Evolutionary conservation across 2,797 vertebrate genomes (phyloP).

Genomic region (Columba guinea): DNA sequence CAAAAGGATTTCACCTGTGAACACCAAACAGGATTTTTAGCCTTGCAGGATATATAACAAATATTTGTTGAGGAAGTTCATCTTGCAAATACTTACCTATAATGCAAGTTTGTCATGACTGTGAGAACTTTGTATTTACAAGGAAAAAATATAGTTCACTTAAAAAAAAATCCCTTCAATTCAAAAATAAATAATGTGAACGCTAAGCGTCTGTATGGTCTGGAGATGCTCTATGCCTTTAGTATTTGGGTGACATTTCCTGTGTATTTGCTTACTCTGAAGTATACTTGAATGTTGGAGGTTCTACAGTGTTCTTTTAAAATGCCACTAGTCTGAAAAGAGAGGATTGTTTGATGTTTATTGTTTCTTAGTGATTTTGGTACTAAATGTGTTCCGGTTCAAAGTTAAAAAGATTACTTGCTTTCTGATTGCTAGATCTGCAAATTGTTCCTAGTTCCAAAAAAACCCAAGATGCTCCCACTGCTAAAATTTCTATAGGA

Average conservation of each 20-base stretch:
- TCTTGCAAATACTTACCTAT: conserved; percentile 43
- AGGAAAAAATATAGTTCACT: conserved; percentile 48
- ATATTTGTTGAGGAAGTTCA: conserved; percentile 52
- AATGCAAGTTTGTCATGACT: conserved; percentile 46
- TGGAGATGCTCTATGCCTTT: conserved; percentile 24
- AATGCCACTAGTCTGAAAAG: conserved; percentile 47
- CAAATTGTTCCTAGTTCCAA: neutral
- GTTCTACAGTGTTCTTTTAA: conserved; percentile 40
- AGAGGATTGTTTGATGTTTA: neutral
- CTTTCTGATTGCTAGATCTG: neutral
- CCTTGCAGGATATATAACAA: conserved; percentile 19
- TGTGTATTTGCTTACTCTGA: conserved; percentile 64
- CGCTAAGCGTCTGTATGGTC: conserved; percentile 16
- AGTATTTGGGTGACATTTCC: conserved; percentile 69
- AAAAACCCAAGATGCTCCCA: neutral
- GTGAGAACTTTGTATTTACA: conserved; percentile 40
- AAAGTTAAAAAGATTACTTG: neutral
- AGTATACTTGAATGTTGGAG: conserved; percentile 53
- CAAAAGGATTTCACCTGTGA: neutral
- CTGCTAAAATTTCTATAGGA: neutral
- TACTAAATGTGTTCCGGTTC: neutral
- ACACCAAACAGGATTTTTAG: conserved; percentile 51
- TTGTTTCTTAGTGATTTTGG: conserved; percentile 25
- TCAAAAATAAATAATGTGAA: conserved; percentile 65
- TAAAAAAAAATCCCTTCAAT: conserved; percentile 62